Conservation (phyloP, 2,113 vertebrate genomes). For the Passerina amoena region DNA sequence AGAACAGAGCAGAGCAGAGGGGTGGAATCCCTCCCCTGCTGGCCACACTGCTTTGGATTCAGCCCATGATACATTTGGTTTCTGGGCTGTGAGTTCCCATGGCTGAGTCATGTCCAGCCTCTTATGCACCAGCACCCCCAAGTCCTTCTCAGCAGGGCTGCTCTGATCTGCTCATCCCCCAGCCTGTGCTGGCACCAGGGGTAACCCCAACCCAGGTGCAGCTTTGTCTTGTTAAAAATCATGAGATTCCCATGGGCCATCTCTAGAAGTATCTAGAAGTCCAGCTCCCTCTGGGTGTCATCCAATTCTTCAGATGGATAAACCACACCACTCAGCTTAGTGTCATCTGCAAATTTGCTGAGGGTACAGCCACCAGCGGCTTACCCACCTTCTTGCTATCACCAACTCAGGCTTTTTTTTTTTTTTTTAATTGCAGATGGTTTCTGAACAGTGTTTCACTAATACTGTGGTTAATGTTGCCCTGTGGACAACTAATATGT, state of each 20-base stretch:
- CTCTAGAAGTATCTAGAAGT: neutral
- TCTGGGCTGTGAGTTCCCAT: neutral
- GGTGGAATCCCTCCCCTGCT: neutral
- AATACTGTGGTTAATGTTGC: neutral
- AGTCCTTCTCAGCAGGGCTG: fast-evolving
- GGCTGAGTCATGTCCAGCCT: neutral
- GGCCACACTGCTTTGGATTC: fast-evolving
- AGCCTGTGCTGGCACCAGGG: neutral
- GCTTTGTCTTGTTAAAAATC: neutral
- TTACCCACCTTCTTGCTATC: neutral
- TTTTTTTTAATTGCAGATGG: neutral
- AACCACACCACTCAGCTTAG: neutral
- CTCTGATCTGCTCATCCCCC: neutral
- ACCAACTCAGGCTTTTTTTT: neutral
- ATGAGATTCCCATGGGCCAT: neutral
- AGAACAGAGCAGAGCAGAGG: neutral
- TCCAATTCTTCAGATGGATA: no score
- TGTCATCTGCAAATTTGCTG: neutral
- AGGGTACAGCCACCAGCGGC: neutral
- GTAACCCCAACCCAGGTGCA: fast-evolving
- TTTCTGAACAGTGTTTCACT: neutral
- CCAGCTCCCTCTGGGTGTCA: neutral
- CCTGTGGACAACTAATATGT: neutral
- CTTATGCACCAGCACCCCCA: neutral
- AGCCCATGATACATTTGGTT: neutral